A percentile compares a stretch with the other conserved stretches of the same genome.
Conservation (phyloP, 37 sponge, comb jelly and placozoan genomes). For the Sycon ciliatum region DNA sequence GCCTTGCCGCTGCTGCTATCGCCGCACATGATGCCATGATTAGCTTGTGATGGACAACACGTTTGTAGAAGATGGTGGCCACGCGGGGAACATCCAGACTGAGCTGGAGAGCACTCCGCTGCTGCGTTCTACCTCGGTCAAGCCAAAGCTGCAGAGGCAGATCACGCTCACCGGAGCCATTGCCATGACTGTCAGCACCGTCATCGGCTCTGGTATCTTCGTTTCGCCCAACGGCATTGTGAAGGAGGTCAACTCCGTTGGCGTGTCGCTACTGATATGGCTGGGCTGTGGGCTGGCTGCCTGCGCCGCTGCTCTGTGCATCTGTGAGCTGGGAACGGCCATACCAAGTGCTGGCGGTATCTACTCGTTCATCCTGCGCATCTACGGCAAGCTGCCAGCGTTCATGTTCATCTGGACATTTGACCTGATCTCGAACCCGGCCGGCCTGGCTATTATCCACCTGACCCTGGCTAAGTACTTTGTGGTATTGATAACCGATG, state of each 20-base stretch:
- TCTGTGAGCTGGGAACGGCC: conserved; percentile 11
- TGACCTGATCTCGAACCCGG: no score
- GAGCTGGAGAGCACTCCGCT: no score
- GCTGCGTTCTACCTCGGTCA: no score
- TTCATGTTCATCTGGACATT: background rate
- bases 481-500: no score
- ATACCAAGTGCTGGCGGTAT: conserved; percentile 6
- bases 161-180: conserved; percentile 13
- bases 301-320: background rate
- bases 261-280: conserved; percentile 11
- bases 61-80: no score
- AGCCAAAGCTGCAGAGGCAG: conserved; percentile 13
- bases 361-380: background rate
- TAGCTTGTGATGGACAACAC: no score
- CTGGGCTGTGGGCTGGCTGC: conserved; percentile 1
- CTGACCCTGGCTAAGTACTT: background rate
- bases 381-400: conserved; percentile 5
- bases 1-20: no score
- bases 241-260: conserved; percentile 10
- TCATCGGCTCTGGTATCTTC: conserved; percentile 17
- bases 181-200: conserved; percentile 1
- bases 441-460: no score
- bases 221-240: conserved; percentile 13
- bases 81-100: no score
- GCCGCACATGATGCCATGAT: no score